phyloP scores from a whole-genome alignment of 2,113 vertebrate genomes.

The Caloenas nicobarica region DNA sequence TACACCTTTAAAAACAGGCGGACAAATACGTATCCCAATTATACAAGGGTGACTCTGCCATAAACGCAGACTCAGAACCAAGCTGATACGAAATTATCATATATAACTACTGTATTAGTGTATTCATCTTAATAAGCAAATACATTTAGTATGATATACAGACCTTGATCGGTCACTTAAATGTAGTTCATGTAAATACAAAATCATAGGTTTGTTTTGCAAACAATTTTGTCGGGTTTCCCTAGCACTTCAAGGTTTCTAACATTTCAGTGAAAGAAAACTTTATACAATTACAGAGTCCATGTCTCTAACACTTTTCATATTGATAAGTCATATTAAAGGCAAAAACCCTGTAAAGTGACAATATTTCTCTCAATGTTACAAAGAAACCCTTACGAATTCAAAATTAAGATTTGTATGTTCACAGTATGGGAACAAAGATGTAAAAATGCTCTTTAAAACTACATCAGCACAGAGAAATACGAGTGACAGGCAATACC shows the following conservation, averaged over 20 bases:
- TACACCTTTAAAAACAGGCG: not conserved
- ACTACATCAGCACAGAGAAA: not conserved
- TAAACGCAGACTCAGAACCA: not conserved
- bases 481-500: not conserved
- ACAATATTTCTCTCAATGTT: not conserved
- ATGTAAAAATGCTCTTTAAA: not conserved
- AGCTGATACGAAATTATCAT: not conserved
- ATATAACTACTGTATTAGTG: not conserved
- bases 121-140: not conserved
- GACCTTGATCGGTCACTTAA: not conserved
- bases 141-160: not conserved
- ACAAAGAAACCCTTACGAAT: not conserved
- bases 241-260: not conserved
- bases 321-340: not conserved
- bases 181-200: not conserved
- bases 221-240: not conserved
- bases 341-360: not conserved
- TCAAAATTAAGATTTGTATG: not conserved
- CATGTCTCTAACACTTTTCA: not conserved
- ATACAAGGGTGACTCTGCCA: not conserved
- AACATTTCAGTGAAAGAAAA: not conserved
- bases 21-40: not conserved
- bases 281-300: not conserved
- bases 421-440: not conserved
- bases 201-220: not conserved